Conservation (phyloP, 2,113 vertebrate genomes). For the Glareola pratincola region DNA sequence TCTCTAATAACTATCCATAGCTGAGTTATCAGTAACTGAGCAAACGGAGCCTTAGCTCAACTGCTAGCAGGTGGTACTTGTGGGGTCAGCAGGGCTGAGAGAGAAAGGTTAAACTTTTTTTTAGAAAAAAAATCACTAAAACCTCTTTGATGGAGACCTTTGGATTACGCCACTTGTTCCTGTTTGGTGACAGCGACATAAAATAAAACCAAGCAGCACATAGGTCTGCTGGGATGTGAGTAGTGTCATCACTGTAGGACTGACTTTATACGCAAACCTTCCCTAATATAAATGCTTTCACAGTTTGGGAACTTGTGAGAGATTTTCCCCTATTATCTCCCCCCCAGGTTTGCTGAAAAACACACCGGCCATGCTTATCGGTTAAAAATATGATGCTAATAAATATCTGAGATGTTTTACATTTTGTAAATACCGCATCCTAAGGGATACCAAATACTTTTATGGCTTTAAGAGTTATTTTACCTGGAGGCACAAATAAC, state of each 20-base stretch:
- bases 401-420: neutral
- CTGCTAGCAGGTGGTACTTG: neutral
- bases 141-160: neutral
- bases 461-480: neutral
- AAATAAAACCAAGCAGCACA: neutral
- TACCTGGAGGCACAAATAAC: neutral
- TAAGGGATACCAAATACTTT: neutral
- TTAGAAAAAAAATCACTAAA: neutral
- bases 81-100: neutral
- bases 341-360: neutral
- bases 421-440: neutral
- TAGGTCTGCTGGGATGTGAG: neutral
- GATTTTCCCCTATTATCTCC: neutral
- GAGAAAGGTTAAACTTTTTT: neutral
- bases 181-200: neutral
- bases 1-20: rapidly evolving
- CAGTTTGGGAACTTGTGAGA: neutral
- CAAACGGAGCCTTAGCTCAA: neutral
- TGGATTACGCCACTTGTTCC: neutral
- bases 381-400: neutral
- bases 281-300: neutral
- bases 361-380: neutral
- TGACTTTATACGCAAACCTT: neutral
- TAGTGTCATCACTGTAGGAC: neutral
- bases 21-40: neutral